Evolutionary conservation across 2,888 invertebrate species (phyloP), one percentile per base, ranked within the genome.

Genomic region (Metopia argyrocephala): DNA sequence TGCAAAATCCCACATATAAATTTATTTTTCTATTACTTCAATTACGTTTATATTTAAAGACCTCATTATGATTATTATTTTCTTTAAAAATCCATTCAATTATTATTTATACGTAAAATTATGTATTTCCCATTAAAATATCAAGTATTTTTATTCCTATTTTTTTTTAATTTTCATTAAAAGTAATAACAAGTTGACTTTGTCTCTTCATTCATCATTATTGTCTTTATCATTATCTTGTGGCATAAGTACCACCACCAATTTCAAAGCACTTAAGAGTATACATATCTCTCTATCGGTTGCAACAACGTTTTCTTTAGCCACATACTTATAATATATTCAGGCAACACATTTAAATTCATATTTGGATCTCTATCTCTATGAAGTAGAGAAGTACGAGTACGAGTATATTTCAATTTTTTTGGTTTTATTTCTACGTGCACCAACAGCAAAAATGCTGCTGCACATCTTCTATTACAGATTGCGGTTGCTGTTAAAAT

Each of bases 401-500:
- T 38, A 38, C 38, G 9, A n/a, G 5, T 15, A 38, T 38, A 38
- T 38, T 12, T 15, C 38, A 38, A 3, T 9, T 38, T 38, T 2
- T 15, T 12, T 9, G 38, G 15, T 12, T 15, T 12, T 38, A 15
- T 12, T 6, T 31, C 12, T 38, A 38, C 38, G 38, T 52, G 50
- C 45, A 12, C 54, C 21, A 65, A 3, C 3, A 20, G 23, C 18
- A 78, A 45, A 61, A 61, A 61, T 68, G 21, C 59, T 65, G 59
- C 65, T 50, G 56, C 74, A 50, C 70, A 71, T 80, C 66, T 64
- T 78, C 65, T 68, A 38, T 45, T 74, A 66, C 68, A 76, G 64
- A 76, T 73, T 84, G 81, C 62, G 83, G 83, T 79, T 82, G 76
- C 68, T 82, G 76, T 78, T 81, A 79, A 82, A 83, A 78, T 71